Evolutionary conservation across 2,888 invertebrate genomes (phyloP), one percentile per base, ranked within the genome.

Genomic region (Tachystola acroxantha): DNA sequence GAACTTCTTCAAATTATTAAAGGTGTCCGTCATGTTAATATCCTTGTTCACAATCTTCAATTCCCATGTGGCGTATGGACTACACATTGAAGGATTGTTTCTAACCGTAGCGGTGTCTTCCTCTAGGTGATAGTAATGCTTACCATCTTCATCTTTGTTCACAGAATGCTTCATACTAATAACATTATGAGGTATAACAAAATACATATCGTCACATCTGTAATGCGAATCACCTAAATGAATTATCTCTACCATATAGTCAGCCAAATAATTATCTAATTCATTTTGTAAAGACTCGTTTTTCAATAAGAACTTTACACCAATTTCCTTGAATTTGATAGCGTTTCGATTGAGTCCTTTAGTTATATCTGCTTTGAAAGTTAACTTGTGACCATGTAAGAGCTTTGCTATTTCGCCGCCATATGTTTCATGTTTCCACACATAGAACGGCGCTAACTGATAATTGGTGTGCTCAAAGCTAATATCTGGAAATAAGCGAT

Each of bases 321-420:
- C 28, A 28, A 28, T 28, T 12, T 28, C 28, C n/a, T 13, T 28
- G 9, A 28, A 28, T 12, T 28, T 28, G 12, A 28, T 28, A 13
- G 28, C 28, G 7, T 28, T 28, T 12, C 12, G 6, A 5, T 13
- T 11, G 2, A 28, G 5, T 2, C 28, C 28, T 3, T 13, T 28
- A 1, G 5, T 12, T 2, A 28, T 13, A 7, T 28, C 13, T 1
- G 28, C 28, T 12, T 7, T 12, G 2, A 28, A 2, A 2, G n/a
- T 28, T 12, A 28, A 6, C 2, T 28, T n/a, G 6, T 28, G 4
- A 28, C 28, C 28, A 6, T 12, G 11, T 7, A 28, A n/a, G 1
- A 28, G 28, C 7, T 28, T 28, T 2, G 28, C 5, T 12, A 28
- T 28, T 28, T 28, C 13, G 9, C 12, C 10, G 11, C 12, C 7